A percentile compares a stretch with the other conserved stretches of the same genome.
phyloP scores from a whole-genome alignment of 2,888 invertebrate species.

The Drosophila rubida region DNA sequence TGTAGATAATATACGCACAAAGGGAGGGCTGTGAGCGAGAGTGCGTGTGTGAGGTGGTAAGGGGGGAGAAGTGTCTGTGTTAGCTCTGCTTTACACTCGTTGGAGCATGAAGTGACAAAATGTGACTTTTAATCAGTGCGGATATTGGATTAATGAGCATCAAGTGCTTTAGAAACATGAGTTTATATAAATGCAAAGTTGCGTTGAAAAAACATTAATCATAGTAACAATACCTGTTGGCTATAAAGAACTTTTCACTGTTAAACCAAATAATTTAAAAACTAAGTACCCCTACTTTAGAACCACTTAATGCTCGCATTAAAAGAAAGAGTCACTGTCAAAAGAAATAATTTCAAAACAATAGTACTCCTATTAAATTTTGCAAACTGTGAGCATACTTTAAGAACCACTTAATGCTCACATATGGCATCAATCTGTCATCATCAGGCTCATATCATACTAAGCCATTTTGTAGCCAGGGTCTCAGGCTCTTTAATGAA shows the following conservation, averaged over 20 bases:
- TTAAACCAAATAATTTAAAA: too few species aligned
- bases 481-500: neutral
- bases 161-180: constrained; percentile 1
- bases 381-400: neutral
- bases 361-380: too few species aligned
- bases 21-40: neutral
- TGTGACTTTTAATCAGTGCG: constrained; percentile 42
- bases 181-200: constrained; percentile 4
- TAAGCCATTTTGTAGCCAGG: neutral
- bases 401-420: neutral
- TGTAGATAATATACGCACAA: constrained; percentile 46
- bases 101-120: constrained; percentile 11
- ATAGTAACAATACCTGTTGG: neutral
- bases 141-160: constrained; percentile 21
- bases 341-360: too few species aligned
- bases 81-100: neutral
- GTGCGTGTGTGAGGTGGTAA: neutral
- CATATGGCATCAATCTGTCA: neutral
- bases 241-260: neutral
- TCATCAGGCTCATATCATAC: too few species aligned
- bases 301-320: too few species aligned
- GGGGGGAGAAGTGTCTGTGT: neutral
- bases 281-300: too few species aligned
- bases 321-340: too few species aligned
- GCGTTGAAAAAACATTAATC: neutral